These are phyloP conservation scores for Pocota personata DNA, from an alignment of 2,888 invertebrate genomes.

Conservation along the genomic window DNA sequence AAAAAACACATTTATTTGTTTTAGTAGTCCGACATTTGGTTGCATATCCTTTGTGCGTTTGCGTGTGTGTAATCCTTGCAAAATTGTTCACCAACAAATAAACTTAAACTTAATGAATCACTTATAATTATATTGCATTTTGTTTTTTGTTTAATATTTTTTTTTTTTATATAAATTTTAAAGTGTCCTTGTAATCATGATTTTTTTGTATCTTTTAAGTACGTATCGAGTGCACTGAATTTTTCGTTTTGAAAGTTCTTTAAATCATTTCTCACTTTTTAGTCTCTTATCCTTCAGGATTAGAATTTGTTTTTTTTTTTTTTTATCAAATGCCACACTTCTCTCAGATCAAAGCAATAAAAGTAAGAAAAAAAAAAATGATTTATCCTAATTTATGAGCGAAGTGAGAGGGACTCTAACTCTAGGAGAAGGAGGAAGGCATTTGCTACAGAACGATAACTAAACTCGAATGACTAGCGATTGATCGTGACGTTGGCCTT, in stretches of 20 bases:
- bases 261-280: slow-evolving; percentile 52
- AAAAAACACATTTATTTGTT: slow-evolving; percentile 28
- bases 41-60: slow-evolving; percentile 44
- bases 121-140: slow-evolving; percentile 73
- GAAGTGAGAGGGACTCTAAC: slow-evolving; percentile 17
- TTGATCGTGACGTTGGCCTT: slow-evolving; percentile 67
- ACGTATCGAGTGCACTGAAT: slow-evolving; percentile 48
- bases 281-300: not conserved
- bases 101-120: slow-evolving; percentile 49
- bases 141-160: not conserved
- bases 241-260: not conserved
- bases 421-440: slow-evolving; percentile 57
- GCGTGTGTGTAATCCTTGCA: slow-evolving; percentile 55
- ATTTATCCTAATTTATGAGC: slow-evolving; percentile 24
- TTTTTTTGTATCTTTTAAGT: slow-evolving; percentile 62
- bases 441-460: slow-evolving; percentile 71
- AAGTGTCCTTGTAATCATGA: slow-evolving; percentile 70
- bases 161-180: slow-evolving; percentile 6
- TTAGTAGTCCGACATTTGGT: slow-evolving; percentile 47
- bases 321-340: slow-evolving; percentile 9
- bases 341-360: not conserved
- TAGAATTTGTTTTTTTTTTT: too few relatives aligned
- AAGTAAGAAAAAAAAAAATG: not conserved
- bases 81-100: slow-evolving; percentile 41
- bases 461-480: slow-evolving; percentile 74